These are phyloP conservation scores for Limosa lapponica DNA, from an alignment of 2,797 vertebrate genomes.

Conservation along the genomic window DNA sequence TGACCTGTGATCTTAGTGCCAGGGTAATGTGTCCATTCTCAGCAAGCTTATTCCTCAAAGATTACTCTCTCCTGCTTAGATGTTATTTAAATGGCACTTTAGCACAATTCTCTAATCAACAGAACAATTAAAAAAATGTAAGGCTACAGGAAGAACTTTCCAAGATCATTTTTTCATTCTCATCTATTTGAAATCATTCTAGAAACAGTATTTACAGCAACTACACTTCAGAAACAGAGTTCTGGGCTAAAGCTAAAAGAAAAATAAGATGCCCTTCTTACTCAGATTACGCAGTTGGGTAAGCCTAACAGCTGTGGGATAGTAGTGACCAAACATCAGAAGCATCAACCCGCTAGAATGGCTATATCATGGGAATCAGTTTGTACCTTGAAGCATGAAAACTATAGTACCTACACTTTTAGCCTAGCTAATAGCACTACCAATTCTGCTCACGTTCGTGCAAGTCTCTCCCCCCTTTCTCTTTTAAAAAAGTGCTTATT, in stretches of 20 bases:
- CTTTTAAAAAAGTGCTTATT: neutral
- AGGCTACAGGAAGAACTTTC: neutral
- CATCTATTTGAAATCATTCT: constrained; percentile 35
- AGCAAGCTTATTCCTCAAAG: constrained; percentile 14
- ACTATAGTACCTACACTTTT: neutral
- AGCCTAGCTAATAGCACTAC: neutral
- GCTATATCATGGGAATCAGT: neutral
- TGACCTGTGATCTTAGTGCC: constrained; percentile 1
- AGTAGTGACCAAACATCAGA: neutral
- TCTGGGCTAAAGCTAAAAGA: neutral
- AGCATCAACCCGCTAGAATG: neutral
- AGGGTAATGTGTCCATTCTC: neutral
- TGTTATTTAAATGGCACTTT: constrained; percentile 17
- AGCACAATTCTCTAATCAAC: neutral
- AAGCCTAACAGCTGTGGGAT: neutral
- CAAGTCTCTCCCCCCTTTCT: neutral
- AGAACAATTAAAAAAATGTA: neutral
- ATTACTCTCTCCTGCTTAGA: neutral
- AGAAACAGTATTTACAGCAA: constrained; percentile 19
- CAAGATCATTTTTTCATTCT: neutral
- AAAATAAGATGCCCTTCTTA: neutral
- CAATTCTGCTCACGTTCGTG: neutral
- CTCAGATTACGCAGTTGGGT: neutral
- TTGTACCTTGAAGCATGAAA: neutral
- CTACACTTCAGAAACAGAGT: neutral